These are phyloP conservation scores for Macrosoma leucophasiata DNA, from an alignment of 2,888 invertebrate species.

Conservation along the genomic window DNA sequence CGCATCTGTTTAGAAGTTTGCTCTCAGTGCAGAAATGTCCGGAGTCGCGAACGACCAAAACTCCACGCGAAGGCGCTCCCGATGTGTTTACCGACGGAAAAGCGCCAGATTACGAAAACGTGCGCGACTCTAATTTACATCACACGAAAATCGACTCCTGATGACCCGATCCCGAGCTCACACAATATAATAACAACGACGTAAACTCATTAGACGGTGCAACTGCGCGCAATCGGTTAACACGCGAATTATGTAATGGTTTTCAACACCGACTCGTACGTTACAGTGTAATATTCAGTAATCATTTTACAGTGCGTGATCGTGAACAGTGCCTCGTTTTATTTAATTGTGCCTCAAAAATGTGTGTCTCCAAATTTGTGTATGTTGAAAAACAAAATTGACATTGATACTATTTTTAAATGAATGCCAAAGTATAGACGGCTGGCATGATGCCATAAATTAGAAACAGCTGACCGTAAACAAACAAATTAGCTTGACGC, in stretches of 20 bases:
- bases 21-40: slow-evolving; percentile 71
- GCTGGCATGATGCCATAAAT: slow-evolving; percentile 56
- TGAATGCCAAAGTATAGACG: slow-evolving; percentile 55
- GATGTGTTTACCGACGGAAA: slow-evolving; percentile 40
- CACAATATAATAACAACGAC: slow-evolving; percentile 45
- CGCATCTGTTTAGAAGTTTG: slow-evolving; percentile 65
- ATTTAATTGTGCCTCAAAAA: slow-evolving; percentile 19
- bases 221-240: slow-evolving; percentile 51
- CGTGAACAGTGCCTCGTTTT: slow-evolving; percentile 34
- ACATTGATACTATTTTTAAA: slow-evolving; percentile 69
- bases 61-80: slow-evolving; percentile 41
- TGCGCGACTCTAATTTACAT: slow-evolving; percentile 19
- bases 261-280: slow-evolving; percentile 42
- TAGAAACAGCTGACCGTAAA: slow-evolving; percentile 69
- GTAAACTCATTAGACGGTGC: slow-evolving; percentile 54
- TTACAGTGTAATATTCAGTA: slow-evolving; percentile 55
- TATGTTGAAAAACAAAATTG: slow-evolving; percentile 65
- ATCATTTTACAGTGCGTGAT: slow-evolving; percentile 47
- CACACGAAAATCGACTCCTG: no score
- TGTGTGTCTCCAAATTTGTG: slow-evolving; percentile 35
- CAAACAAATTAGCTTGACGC: slow-evolving; percentile 61
- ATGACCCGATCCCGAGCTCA: slow-evolving; percentile 14
- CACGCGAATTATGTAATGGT: slow-evolving; percentile 57
- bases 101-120: slow-evolving; percentile 32
- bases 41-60: slow-evolving; percentile 62